Base-by-base conservation (phyloP, 92 coral and sea anemone genomes). In the Hydrozoanthus gracilis region DNA sequence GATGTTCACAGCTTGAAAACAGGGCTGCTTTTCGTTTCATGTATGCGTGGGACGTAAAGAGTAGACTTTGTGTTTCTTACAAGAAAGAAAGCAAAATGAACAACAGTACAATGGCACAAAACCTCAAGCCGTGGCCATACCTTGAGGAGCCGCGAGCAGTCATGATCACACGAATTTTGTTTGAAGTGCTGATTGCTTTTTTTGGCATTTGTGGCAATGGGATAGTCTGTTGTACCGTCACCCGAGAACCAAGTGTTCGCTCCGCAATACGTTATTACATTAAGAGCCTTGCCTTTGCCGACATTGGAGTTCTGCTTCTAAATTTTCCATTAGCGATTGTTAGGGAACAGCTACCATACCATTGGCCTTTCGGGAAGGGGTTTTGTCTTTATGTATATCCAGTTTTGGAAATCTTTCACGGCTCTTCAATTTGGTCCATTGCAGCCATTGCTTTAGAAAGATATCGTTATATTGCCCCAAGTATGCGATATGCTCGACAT, bases 401-500 rank as follows among this genome's bases (percentile, higher is more conserved):
- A 3, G 68, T 95, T 7, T 86, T 94, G 8, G 99, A 96, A 67
- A 89, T 95, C 3, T 96, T 96, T 60, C 93, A 93, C 55, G 98
- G 93, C 11, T 95, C 90, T 0, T 95, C 98, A 0, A 91, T 96
- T 12, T 93, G 95, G 98, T 91, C 94, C 0, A 95, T 96, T 52
- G 95, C 95, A 0, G 99, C 99, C 9, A 95, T 96, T 13, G 98
- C 99, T 7, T 88, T 87, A 13, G 98, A 96, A 17, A 86, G 99
- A 49, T 94, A 91, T 77, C 74, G 87, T 6, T 79, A 87, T 61
- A 65, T 86, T 47, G n/a, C 87, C 17, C 77, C 73, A 4, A 88
- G 85, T 84, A 77, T 44, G 54, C 76, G 76, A 76, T 51, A 76
- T 67, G 65, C 88, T 20, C 73, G 66, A 44, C 71, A 73, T 73